phyloP scores from a whole-genome alignment of 1,140 invertebrate species.

The Leptopilina clavipes region DNA sequence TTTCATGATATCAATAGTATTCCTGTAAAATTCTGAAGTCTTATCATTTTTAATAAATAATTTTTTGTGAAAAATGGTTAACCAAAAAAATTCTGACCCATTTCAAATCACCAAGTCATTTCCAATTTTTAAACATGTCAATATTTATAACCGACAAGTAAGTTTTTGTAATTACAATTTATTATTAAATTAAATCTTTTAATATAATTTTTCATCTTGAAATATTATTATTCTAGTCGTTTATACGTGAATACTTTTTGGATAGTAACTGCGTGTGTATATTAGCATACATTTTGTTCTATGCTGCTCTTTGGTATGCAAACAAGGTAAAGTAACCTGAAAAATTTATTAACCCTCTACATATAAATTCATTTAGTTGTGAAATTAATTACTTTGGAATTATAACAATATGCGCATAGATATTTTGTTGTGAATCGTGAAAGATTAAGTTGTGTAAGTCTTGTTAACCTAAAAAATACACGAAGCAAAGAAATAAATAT shows the following conservation, averaged over 20 bases:
- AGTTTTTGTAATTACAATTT: neutral
- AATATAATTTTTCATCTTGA: neutral
- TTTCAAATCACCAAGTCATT: neutral
- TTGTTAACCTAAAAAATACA: no score
- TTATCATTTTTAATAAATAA: constrained; percentile 2
- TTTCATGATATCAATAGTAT: constrained; percentile 41
- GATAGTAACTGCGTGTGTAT: constrained; percentile 66
- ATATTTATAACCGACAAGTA: neutral
- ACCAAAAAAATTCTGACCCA: constrained; percentile 25
- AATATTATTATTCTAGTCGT: constrained; percentile 55
- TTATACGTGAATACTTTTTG: constrained; percentile 65
- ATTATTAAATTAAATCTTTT: neutral
- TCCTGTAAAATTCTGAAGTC: constrained; percentile 32
- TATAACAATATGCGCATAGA: constrained; percentile 37
- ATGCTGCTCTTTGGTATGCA: constrained; percentile 64
- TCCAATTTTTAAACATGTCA: neutral
- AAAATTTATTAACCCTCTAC: neutral
- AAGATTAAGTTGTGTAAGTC: no score
- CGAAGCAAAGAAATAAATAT: no score
- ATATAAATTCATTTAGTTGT: no score
- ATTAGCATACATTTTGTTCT: constrained; percentile 66
- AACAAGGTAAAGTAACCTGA: constrained; percentile 61
- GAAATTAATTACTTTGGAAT: no score
- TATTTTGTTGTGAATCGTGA: no score
- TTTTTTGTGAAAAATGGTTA: neutral